Percentiles rank a stretch among this genome's conserved stretches.
These are phyloP conservation scores for Yponomeuta sedellus DNA, from an alignment of 2,888 invertebrate species.

Conservation along the genomic window DNA sequence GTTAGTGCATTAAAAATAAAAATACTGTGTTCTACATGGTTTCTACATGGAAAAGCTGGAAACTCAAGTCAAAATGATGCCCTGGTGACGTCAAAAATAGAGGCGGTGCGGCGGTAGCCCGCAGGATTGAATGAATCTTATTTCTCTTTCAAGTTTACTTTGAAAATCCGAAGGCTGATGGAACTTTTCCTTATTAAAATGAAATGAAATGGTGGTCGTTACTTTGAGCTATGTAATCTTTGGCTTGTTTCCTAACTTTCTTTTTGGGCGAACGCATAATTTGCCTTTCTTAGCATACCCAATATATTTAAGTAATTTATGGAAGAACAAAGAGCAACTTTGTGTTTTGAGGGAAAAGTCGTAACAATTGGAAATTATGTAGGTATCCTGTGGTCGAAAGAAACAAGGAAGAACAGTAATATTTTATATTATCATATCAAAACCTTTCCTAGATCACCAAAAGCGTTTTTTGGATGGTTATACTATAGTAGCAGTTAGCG, in stretches of 20 bases:
- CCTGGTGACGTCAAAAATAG: too few relatives aligned
- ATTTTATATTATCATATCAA: too few relatives aligned
- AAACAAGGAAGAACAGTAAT: too few relatives aligned
- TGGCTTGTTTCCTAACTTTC: neutral
- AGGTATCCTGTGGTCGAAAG: too few relatives aligned
- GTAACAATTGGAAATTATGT: too few relatives aligned
- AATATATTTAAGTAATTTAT: neutral
- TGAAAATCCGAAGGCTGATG: neutral
- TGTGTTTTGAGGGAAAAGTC: neutral
- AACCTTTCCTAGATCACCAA: too few relatives aligned
- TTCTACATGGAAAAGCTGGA: too few relatives aligned
- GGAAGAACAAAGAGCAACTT: neutral
- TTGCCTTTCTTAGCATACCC: neutral
- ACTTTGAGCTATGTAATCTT: neutral
- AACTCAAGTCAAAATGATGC: too few relatives aligned
- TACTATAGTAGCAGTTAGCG: too few relatives aligned
- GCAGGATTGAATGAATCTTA: neutral
- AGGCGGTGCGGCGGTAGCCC: neutral
- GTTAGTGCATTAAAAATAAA: too few relatives aligned
- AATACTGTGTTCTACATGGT: too few relatives aligned
- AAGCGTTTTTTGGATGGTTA: too few relatives aligned
- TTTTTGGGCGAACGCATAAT: neutral
- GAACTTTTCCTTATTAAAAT: constrained; percentile 1
- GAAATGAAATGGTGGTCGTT: neutral
- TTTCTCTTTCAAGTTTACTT: neutral